Evolutionary conservation across 92 coral and sea anemone genomes (phyloP).

Genomic region (Parazoanthus swiftii): DNA sequence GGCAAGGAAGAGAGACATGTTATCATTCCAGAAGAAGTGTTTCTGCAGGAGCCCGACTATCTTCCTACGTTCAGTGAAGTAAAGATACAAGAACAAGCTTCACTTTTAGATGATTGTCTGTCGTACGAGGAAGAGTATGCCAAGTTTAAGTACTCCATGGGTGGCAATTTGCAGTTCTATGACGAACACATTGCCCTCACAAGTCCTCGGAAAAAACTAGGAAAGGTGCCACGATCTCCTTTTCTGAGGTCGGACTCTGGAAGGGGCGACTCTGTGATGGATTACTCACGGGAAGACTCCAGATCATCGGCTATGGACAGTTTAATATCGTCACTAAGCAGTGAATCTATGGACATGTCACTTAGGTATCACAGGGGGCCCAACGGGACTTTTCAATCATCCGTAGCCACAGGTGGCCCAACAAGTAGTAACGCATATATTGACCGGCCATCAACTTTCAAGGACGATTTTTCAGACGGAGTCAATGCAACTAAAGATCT

Average conservation of each 20-base stretch:
- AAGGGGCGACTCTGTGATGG: slow-evolving; percentile 32
- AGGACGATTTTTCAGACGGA: neutral
- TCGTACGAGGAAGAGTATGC: slow-evolving; percentile 65
- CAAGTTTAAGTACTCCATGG: slow-evolving; percentile 94
- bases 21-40: slow-evolving; percentile 69
- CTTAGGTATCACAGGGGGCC: slow-evolving; percentile 18
- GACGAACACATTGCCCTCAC: slow-evolving; percentile 83
- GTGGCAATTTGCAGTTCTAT: slow-evolving; percentile 88
- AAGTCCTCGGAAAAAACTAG: slow-evolving; percentile 66
- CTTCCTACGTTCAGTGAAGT: slow-evolving; percentile 73
- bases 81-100: slow-evolving; percentile 73
- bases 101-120: slow-evolving; percentile 27
- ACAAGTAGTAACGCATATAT: neutral
- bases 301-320: slow-evolving; percentile 38
- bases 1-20: slow-evolving; percentile 52
- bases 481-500: neutral
- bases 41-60: slow-evolving; percentile 52
- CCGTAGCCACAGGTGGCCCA: neutral
- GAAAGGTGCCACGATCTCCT: slow-evolving; percentile 37
- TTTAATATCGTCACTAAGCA: slow-evolving; percentile 30
- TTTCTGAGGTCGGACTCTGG: slow-evolving; percentile 36
- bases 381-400: neutral
- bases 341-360: slow-evolving; percentile 40
- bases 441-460: slow-evolving; percentile 3
- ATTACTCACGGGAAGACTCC: slow-evolving; percentile 38